Percentiles rank a stretch among this genome's conserved stretches.
Evolutionary conservation across 2,888 invertebrate genomes (phyloP).

Genomic region (Dendrolimus pini): DNA sequence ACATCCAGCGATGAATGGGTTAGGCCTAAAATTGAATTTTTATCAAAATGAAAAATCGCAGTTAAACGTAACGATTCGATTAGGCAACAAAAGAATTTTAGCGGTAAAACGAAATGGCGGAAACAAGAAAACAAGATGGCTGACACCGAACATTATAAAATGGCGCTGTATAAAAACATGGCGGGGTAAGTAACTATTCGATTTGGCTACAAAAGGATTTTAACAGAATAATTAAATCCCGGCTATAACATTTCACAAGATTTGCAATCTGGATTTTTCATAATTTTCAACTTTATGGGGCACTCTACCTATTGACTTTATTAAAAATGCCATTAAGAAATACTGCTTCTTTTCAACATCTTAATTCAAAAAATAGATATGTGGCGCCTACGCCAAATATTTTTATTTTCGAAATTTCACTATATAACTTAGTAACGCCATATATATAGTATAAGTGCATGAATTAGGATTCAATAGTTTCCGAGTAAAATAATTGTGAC

Average conservation of each 20-base stretch:
- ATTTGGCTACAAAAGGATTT: slow-evolving; percentile 31
- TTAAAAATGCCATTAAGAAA: too few species aligned
- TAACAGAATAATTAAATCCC: slow-evolving; percentile 1
- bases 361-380: too few species aligned
- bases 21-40: slow-evolving; percentile 68
- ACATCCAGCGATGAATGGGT: slow-evolving; percentile 48
- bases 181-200: slow-evolving; percentile 30
- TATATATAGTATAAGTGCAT: too few species aligned
- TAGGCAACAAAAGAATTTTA: slow-evolving; percentile 26
- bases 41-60: slow-evolving; percentile 62
- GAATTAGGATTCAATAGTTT: too few species aligned
- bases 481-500: too few species aligned
- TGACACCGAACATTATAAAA: background rate
- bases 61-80: slow-evolving; percentile 39
- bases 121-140: slow-evolving; percentile 1
- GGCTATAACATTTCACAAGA: background rate
- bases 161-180: slow-evolving; percentile 13
- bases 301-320: too few species aligned
- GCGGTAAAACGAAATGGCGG: slow-evolving; percentile 2
- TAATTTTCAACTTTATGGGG: too few species aligned
- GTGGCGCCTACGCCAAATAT: too few species aligned
- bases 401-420: too few species aligned
- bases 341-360: too few species aligned
- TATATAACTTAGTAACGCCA: too few species aligned
- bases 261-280: too few species aligned